Evolutionary conservation across 2,888 invertebrate species (phyloP).

Genomic region (Pomacea canaliculata): DNA sequence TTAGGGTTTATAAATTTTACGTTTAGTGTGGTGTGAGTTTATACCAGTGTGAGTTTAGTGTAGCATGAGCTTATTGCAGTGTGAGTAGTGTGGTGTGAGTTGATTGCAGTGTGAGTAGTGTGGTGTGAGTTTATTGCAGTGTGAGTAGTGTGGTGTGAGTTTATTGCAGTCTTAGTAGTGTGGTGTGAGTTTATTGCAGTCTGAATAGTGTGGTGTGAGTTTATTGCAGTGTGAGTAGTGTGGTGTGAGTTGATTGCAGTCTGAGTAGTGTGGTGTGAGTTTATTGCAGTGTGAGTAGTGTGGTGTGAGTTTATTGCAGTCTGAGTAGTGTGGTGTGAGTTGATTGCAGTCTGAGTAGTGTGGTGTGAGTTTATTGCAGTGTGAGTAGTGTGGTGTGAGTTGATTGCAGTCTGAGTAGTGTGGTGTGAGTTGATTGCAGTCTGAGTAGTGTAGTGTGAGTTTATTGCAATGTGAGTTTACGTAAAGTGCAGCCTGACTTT

Average conservation of each 20-base stretch:
- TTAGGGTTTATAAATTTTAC: too few species aligned
- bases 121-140: background rate
- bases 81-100: background rate
- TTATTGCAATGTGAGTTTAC: background rate
- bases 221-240: background rate
- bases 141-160: background rate
- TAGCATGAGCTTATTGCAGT: background rate
- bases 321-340: too few species aligned
- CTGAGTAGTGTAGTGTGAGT: too few species aligned
- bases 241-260: background rate
- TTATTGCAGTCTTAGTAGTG: background rate
- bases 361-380: too few species aligned
- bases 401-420: too few species aligned
- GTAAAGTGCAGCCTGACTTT: too few species aligned
- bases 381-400: too few species aligned
- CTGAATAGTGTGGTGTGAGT: background rate
- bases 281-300: background rate
- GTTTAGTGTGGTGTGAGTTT: background rate
- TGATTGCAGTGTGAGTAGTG: background rate
- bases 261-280: background rate
- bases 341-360: too few species aligned
- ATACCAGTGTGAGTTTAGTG: too few species aligned
- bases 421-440: too few species aligned
- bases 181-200: background rate
- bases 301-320: too few species aligned